Evolutionary conservation across 2,797 vertebrate species (phyloP).

Genomic region (Thamnophis elegans): DNA sequence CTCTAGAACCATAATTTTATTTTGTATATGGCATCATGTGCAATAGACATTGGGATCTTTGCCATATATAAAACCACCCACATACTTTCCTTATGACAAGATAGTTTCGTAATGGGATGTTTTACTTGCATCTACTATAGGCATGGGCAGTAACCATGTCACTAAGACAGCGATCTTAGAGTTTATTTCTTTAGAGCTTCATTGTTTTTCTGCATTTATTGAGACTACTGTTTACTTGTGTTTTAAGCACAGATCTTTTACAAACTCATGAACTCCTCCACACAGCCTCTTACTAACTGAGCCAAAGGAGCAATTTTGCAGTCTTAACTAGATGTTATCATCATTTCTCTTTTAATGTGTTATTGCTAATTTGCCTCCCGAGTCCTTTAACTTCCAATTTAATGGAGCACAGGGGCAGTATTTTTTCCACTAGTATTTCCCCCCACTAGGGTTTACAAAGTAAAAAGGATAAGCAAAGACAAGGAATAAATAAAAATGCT

Average conservation of each 20-base stretch:
- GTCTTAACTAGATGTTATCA: constrained; percentile 65
- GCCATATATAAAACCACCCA: not conserved
- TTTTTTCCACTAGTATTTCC: constrained; percentile 50
- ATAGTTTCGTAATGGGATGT: not conserved
- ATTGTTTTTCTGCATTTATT: constrained; percentile 41
- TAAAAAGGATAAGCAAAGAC: constrained; percentile 55
- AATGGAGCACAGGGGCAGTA: constrained; percentile 55
- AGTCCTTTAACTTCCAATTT: constrained; percentile 60
- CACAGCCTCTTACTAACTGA: constrained; percentile 43
- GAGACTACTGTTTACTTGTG: constrained; percentile 38
- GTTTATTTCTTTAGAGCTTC: not conserved
- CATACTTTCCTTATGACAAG: not conserved
- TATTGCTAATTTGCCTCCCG: constrained; percentile 64
- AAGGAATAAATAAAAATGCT: constrained; percentile 54
- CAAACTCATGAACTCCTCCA: constrained; percentile 43
- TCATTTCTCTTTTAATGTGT: constrained; percentile 60
- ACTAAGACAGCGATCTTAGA: not conserved
- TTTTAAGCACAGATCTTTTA: constrained; percentile 46
- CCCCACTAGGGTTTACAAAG: constrained; percentile 46
- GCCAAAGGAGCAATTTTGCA: constrained; percentile 60
- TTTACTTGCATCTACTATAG: not conserved
- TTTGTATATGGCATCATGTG: not conserved
- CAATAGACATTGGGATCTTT: not conserved
- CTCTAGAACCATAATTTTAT: not conserved
- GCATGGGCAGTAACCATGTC: not conserved